Conservation (phyloP, 2,888 invertebrate species). For the Malthinus seriepunctatus region DNA sequence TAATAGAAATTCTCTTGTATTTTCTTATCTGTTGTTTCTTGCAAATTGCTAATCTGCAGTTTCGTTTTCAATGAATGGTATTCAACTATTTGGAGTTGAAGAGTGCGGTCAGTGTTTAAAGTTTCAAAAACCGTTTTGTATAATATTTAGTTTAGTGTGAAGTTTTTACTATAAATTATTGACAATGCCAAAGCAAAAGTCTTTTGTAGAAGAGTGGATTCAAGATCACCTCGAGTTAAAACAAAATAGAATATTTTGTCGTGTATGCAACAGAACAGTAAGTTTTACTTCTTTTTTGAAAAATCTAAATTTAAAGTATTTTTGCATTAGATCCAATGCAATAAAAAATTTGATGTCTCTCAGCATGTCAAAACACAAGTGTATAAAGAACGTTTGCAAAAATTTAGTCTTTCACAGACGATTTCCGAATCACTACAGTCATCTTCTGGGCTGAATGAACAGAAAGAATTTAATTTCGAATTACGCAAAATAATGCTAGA, state of each 20-base stretch:
- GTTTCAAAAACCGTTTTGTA: no score
- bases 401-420: neutral
- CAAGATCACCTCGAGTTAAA: neutral
- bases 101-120: no score
- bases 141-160: no score
- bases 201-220: conserved; percentile 1
- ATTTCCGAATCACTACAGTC: conserved; percentile 5
- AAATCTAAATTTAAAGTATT: no score
- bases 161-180: no score
- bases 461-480: conserved; percentile 7
- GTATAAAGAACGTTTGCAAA: neutral
- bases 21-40: no score
- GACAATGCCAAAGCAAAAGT: neutral
- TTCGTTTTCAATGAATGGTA: no score
- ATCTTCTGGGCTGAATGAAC: neutral
- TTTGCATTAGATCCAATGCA: neutral
- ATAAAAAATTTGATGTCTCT: neutral
- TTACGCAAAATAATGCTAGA: conserved; percentile 6
- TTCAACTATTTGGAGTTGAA: no score
- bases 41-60: no score
- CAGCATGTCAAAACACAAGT: neutral
- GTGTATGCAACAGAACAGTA: neutral
- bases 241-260: conserved; percentile 4
- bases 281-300: neutral
- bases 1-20: no score